Conservation (phyloP, 2,113 vertebrate species). For the Accipiter cooperii region DNA sequence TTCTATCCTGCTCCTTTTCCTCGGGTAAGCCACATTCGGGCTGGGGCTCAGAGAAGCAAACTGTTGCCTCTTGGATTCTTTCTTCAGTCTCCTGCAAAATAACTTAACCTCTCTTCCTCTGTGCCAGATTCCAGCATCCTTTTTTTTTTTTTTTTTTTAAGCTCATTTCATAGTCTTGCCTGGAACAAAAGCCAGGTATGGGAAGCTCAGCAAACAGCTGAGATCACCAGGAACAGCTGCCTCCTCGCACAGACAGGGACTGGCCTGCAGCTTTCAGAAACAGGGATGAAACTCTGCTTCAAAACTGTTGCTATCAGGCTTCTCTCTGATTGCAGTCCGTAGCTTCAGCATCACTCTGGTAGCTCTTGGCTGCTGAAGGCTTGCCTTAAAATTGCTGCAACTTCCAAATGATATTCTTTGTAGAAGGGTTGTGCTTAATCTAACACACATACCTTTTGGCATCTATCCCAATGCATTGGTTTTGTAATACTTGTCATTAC, state of each 20-base stretch:
- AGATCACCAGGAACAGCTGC: neutral
- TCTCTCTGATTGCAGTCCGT: neutral
- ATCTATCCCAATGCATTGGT: neutral
- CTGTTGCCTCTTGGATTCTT: neutral
- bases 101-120: neutral
- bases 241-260: fast-evolving
- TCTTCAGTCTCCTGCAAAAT: neutral
- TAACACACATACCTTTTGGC: neutral
- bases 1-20: neutral
- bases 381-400: neutral
- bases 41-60: neutral
- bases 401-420: neutral
- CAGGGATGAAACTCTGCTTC: neutral
- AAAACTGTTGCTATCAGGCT: neutral
- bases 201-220: neutral
- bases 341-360: neutral
- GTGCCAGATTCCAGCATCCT: neutral
- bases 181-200: neutral
- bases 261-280: neutral
- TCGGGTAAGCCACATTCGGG: fast-evolving
- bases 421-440: neutral
- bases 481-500: neutral
- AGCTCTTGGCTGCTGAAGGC: neutral
- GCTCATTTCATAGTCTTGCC: neutral
- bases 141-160: neutral